Percentiles rank a stretch among this genome's conserved stretches.
phyloP scores from a whole-genome alignment of 2,113 vertebrate species.

The Hirundichthys speculiger region DNA sequence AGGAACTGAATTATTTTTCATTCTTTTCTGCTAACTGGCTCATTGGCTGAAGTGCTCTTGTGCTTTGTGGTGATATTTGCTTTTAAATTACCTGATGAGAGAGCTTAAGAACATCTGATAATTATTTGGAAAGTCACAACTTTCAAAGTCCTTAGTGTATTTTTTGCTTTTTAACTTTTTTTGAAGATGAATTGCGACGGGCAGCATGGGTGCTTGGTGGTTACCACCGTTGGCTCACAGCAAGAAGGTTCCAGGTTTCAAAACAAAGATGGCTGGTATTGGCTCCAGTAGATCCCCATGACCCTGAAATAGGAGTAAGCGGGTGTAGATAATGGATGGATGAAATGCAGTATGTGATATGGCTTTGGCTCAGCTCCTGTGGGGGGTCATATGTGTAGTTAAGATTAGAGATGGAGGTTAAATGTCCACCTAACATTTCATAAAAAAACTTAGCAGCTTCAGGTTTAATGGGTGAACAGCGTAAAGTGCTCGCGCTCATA shows the following conservation, averaged over 20 bases:
- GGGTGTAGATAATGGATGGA: too few relatives aligned
- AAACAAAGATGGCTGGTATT: too few relatives aligned
- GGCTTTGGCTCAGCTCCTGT: conserved; percentile 15
- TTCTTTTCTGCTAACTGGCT: conserved; percentile 59
- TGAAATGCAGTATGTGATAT: conserved; percentile 33
- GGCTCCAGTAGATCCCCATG: too few relatives aligned
- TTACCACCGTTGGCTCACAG: too few relatives aligned
- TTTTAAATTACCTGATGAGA: conserved; percentile 58
- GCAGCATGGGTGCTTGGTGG: too few relatives aligned
- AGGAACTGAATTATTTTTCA: conserved; percentile 60
- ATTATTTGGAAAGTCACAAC: conserved; percentile 44
- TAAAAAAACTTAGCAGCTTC: conserved; percentile 50
- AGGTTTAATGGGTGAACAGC: conserved; percentile 44
- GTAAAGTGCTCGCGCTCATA: conserved; percentile 39
- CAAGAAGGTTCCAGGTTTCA: too few relatives aligned
- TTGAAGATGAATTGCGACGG: too few relatives aligned
- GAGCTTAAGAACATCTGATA: conserved; percentile 53
- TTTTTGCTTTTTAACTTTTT: too few relatives aligned
- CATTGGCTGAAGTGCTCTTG: conserved; percentile 65
- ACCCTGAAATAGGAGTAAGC: too few relatives aligned
- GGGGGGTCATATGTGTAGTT: conserved; percentile 45
- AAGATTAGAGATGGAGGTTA: conserved; percentile 60
- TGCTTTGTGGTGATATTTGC: conserved; percentile 45
- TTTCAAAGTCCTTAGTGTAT: too few relatives aligned
- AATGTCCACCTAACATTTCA: conserved; percentile 53